A percentile compares a stretch with the other conserved stretches of the same genome.
Conservation (phyloP, 2,113 vertebrate species). For the Martes martes region DNA sequence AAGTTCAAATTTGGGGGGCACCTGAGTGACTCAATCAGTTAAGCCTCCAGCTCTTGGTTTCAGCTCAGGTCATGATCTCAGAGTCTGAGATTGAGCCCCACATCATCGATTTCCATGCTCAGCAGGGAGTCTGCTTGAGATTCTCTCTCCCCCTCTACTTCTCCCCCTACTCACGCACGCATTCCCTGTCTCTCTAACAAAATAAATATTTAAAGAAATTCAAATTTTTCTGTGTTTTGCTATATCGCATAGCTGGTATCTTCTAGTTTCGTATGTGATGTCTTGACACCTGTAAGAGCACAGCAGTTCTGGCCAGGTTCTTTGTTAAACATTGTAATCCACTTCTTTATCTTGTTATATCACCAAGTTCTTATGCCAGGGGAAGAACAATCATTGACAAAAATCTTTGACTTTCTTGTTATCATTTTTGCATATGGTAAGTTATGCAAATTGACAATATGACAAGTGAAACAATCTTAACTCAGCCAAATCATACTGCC, state of each 20-base stretch:
- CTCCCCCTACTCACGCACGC: rapidly evolving
- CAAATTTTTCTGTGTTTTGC: not conserved
- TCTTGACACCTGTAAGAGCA: not conserved
- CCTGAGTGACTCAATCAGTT: not conserved
- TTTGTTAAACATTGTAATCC: not conserved
- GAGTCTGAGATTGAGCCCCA: not conserved
- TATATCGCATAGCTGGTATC: not conserved
- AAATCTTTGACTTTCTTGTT: not conserved
- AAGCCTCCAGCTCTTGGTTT: not conserved
- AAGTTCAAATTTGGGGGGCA: not conserved
- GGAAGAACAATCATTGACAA: not conserved
- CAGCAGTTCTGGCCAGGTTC: not conserved
- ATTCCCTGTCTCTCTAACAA: not conserved
- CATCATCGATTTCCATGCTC: not conserved
- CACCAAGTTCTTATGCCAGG: not conserved
- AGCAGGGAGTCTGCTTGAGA: not conserved
- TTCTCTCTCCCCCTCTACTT: not conserved
- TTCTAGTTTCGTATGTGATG: not conserved
- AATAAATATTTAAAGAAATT: not conserved
- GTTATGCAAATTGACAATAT: not conserved
- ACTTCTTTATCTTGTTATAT: not conserved
- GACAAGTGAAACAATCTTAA: not conserved
- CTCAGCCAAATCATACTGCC: not conserved
- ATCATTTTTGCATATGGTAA: not conserved
- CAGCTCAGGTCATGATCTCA: not conserved